phyloP scores from a whole-genome alignment of 2,113 vertebrate genomes.

The Jaculus jaculus region DNA sequence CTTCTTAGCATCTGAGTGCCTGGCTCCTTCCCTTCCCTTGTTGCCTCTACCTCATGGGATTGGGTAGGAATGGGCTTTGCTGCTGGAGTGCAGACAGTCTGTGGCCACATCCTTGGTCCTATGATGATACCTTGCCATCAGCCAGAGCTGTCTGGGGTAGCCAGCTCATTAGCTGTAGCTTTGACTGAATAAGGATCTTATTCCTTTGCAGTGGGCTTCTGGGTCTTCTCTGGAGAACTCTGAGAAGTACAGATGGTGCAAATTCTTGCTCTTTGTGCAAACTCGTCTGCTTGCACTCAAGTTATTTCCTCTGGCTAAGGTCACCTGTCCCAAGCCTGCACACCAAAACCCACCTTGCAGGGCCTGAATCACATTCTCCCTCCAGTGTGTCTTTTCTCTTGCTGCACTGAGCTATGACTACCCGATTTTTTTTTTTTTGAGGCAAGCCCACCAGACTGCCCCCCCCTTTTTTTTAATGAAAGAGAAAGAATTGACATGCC shows the following conservation, averaged over 20 bases:
- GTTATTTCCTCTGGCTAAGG: not conserved
- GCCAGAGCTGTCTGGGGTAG: not conserved
- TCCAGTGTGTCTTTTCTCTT: not conserved
- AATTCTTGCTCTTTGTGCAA: not conserved
- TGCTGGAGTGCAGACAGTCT: not conserved
- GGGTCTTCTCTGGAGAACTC: not conserved
- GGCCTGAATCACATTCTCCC: not conserved
- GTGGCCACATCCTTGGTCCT: not conserved
- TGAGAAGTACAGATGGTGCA: not conserved
- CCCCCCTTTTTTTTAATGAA: no score
- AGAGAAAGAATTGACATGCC: no score
- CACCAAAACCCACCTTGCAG: not conserved
- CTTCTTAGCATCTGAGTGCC: no score
- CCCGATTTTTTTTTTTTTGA: no score
- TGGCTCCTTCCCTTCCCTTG: not conserved
- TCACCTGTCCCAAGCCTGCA: no score
- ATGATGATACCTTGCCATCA: not conserved
- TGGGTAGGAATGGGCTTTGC: not conserved
- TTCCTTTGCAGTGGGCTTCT: not conserved
- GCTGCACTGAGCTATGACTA: not conserved
- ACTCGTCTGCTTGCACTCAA: not conserved
- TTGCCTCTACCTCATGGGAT: not conserved
- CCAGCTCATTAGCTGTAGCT: not conserved
- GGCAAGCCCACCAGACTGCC: no score
- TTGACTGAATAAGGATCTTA: not conserved